Evolutionary conservation across 2,888 invertebrate genomes (phyloP), one percentile per base, ranked within the genome.

Genomic region (Creontiades dilutus): DNA sequence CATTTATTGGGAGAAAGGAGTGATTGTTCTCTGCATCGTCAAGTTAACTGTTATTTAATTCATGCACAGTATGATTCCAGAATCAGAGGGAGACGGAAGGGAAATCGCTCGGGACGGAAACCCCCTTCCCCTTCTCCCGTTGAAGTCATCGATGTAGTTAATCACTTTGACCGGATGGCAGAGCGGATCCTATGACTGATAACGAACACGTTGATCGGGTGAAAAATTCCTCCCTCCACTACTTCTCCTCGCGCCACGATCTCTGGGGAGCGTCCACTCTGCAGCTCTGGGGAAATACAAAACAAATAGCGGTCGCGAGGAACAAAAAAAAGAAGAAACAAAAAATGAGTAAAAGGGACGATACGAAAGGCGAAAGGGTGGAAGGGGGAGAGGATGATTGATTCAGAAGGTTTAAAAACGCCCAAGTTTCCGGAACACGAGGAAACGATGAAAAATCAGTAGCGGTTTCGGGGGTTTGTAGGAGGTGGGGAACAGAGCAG

Each of bases 211-310:
- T 80, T 89, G 89, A 89, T 89, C 81, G 89, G 55, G 80, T 89
- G 89, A 89, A 89, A 89, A 81, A 89, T 89, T 81, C 61, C 46
- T n/a, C 47, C 75, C 16, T 28, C 80, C 80, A 12, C 82, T 16
- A 37, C 19, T 75, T 46, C 86, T 47, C 37, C 37, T 37, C 37
- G 7, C 37, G 7, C 68, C 37, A 16, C 75, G 55, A 76, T 23
- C 76, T 28, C 61, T 19, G 23, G 52, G 86, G 86, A 76, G 23
- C 37, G 46, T 48, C 48, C 46, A 23, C 82, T 46, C 47, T n/a
- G 78, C 68, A 37, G 55, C 89, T 89, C 89, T 68, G 84, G 89
- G 89, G 89, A 89, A 89, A 89, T 89, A 75, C 89, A 86, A 86
- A 86, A 86, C 75, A 86, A 86, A 86, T 86, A 68, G 86, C 37